A percentile compares a stretch with the other conserved stretches of the same genome.
Evolutionary conservation across 2,113 vertebrate genomes (phyloP).

Genomic region (Poicephalus meyeri): DNA sequence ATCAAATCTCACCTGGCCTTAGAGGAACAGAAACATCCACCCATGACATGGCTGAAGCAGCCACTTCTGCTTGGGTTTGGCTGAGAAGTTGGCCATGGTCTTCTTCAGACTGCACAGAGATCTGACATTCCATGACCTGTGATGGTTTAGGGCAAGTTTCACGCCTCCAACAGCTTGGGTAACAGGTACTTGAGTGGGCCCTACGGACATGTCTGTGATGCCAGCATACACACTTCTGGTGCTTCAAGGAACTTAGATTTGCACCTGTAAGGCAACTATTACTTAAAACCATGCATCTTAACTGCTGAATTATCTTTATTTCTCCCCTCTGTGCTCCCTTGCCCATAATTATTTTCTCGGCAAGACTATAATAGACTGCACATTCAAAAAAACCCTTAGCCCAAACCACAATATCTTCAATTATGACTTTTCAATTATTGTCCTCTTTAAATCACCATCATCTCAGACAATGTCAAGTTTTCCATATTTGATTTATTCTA

Average conservation of each 20-base stretch:
- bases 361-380: background rate
- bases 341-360: background rate
- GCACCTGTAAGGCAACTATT: background rate
- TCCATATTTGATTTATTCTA: background rate
- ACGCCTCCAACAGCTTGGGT: background rate
- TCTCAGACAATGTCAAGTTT: background rate
- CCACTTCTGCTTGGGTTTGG: too few species aligned
- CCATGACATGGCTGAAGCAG: rapidly evolving
- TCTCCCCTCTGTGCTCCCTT: background rate
- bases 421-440: background rate
- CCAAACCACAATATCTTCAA: background rate
- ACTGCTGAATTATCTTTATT: background rate
- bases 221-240: background rate
- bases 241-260: background rate
- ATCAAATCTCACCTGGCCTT: too few species aligned
- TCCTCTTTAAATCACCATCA: background rate
- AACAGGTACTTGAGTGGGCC: background rate
- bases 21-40: too few species aligned
- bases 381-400: background rate
- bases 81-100: background rate
- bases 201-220: background rate
- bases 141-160: too few species aligned
- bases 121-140: background rate
- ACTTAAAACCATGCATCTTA: too few species aligned
- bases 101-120: too few species aligned